These are phyloP conservation scores for Sinella curviseta DNA, from an alignment of 1,140 invertebrate genomes.

Conservation along the genomic window DNA sequence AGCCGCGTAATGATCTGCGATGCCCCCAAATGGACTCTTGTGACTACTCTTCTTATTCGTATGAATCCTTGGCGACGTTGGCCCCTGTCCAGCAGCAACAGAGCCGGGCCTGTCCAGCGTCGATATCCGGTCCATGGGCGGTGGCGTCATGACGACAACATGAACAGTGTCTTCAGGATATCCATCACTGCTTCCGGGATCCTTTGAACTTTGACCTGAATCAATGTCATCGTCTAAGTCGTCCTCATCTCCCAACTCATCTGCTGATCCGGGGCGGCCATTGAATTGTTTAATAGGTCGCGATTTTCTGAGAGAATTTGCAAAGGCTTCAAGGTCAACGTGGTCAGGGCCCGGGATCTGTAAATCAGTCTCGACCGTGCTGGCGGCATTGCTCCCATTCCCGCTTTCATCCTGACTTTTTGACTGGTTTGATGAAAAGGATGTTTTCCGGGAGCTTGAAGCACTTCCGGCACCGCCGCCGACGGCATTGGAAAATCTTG, in stretches of 20 bases:
- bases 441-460: neutral
- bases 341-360: neutral
- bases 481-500: neutral
- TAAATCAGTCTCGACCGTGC: slow-evolving; percentile 2
- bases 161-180: neutral
- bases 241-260: no score
- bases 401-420: neutral
- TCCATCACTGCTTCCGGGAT: neutral
- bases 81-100: neutral
- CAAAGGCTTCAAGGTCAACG: slow-evolving; percentile 39
- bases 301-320: slow-evolving; percentile 43
- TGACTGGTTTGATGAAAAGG: slow-evolving; percentile 15
- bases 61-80: neutral
- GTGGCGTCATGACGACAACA: no score
- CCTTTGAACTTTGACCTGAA: no score
- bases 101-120: neutral
- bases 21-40: slow-evolving; percentile 48
- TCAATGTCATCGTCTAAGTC: no score
- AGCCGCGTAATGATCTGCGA: slow-evolving; percentile 49
- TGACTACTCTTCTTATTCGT: neutral
- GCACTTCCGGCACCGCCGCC: neutral
- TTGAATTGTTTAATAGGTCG: slow-evolving; percentile 41
- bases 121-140: no score
- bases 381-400: neutral
- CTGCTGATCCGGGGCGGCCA: neutral